Evolutionary conservation across 2,797 vertebrate genomes (phyloP), one percentile per base, ranked within the genome.

Genomic region (Megaceryle alcyon): DNA sequence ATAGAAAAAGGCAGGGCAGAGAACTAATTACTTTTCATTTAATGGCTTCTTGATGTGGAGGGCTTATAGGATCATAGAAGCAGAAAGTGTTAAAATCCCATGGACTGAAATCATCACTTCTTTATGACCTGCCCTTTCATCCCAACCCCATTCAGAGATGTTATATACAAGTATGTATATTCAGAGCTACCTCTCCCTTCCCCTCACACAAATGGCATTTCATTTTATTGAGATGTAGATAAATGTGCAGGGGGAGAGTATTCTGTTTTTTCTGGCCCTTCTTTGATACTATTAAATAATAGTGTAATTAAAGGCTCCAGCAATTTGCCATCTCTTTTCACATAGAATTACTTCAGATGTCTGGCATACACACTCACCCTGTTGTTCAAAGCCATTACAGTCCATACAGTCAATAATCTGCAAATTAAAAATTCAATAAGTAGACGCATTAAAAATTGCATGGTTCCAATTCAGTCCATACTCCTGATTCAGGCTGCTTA

Each of bases 341-440:
- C 92, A 88, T 75, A 77, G 92, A 96, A 97, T 96, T 96, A 95
- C 96, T 96, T 94, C 94, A 95, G 95, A 95, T 96, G 91, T 75
- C 79, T 92, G 60, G 92, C 94, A 82, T 95, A 93, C 64, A 59
- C 70, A 91, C 28, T 96, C 91, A 80, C 79, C 95, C 90, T 96
- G 90, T 96, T 95, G 96, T 98, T 98, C 96, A 96, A 97, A 96
- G 96, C 95, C 95, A 97, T 94, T 96, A 97, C 83, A 95, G 92
- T 94, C 96, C 95, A 97, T 98, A 94, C 95, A 97, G 97, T 98
- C 87, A 89, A 97, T 98, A 97, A 97, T 98, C 96, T 96, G 95
- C 95, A 98, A 97, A 98, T 98, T 98, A 98, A 98, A 98, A 98
- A 98, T 97, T 97, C 96, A 98, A 97, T 98, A 98, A 97, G 92